Base-by-base conservation (phyloP, 2,797 vertebrate genomes). In the Urocyon cinereoargenteus region DNA sequence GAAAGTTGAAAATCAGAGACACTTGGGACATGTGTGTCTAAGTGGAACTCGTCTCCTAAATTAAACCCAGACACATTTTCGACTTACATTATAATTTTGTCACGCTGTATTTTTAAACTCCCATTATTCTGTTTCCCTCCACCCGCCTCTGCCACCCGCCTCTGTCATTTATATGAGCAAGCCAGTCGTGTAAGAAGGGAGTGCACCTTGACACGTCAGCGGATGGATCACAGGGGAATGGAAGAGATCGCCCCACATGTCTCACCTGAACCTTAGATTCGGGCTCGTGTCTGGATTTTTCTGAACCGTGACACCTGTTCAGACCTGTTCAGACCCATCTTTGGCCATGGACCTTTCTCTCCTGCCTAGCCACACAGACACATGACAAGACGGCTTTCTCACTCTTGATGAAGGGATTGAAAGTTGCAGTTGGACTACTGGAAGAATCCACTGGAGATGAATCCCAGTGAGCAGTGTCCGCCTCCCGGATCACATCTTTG, bases 171-270 rank as follows among this genome's bases (percentile, higher is more conserved):
- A 31, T 7, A 1, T 16, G 16, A 49, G 24, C 1, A 51, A 49
- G 40, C 14, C 36, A 3, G 40, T 6, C 15, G 0, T 21, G 34
- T 14, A 15, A 55, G 59, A n/a, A 36, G 59, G 21, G 5, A 40
- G 16, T 10, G 64, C 5, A 45, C 57, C 12, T 13, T 26, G 4
- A 3, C 7, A 2, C 5, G 2, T 84, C 24, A 24, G 2, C 0
- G 1, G 31, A 1, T 24, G 21, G 16, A 6, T 70, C 22, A 12
- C 40, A 59, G 53, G 34, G 53, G 10, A 24, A 3, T 36, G 18
- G 49, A 51, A 13, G 12, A 5, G 36, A 16, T 31, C 22, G 5
- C 19, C 21, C 34, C 11, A 4, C 1, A 14, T 3, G 49, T 75
- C 21, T 64, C 45, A 59, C 9, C 7, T 40, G 55, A 81, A 51